These are phyloP conservation scores for Dasypus novemcinctus DNA, from an alignment of 2,113 vertebrate species.

Conservation along the genomic window DNA sequence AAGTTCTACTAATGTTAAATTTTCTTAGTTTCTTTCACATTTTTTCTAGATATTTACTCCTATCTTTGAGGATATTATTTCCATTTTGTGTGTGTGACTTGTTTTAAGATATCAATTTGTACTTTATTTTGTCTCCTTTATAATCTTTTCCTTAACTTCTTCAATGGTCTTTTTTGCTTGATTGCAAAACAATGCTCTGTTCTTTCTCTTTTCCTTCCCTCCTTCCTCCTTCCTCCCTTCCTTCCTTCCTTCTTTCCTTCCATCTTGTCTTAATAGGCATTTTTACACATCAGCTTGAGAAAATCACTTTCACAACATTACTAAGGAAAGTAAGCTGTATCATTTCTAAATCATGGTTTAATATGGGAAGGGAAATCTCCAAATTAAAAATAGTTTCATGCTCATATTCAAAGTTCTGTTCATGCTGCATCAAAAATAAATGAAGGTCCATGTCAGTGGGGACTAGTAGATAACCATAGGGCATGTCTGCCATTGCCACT, in stretches of 20 bases:
- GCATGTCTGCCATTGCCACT: not conserved
- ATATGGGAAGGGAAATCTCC: not conserved
- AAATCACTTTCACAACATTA: not conserved
- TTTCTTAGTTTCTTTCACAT: not conserved
- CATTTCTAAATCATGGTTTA: not conserved
- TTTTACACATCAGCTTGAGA: not conserved
- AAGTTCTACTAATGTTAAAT: not conserved
- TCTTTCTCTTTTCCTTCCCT: accelerated
- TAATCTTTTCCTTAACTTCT: not conserved
- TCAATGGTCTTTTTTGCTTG: not conserved
- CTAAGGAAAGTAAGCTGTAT: not conserved
- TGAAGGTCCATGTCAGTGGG: not conserved
- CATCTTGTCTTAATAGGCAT: not conserved
- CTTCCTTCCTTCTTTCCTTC: accelerated
- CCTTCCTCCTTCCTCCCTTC: accelerated
- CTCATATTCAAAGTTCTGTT: not conserved
- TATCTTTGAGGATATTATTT: not conserved
- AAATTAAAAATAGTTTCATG: not conserved
- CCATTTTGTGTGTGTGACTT: not conserved
- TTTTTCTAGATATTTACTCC: not conserved
- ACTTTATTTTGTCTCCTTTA: not conserved
- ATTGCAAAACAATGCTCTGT: not conserved
- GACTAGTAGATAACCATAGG: not conserved
- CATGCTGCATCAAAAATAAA: not conserved
- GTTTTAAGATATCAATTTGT: not conserved